Conservation (phyloP, 2,113 vertebrate species). For the Numenius arquata region DNA sequence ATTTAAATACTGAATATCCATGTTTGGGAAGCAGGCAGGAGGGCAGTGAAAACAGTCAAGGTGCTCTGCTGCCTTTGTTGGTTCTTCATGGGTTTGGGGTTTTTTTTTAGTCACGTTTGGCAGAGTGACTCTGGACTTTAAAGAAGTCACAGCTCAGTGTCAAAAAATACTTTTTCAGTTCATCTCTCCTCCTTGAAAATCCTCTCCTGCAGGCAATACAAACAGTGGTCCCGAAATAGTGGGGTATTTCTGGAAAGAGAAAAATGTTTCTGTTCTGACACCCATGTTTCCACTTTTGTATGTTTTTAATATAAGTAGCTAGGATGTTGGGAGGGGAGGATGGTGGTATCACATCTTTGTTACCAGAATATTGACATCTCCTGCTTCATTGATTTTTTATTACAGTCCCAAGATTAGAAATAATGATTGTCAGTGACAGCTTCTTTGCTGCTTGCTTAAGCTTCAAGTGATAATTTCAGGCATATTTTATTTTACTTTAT, state of each 20-base stretch:
- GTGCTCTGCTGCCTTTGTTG: not conserved
- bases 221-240: not conserved
- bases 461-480: conserved; percentile 72
- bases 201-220: not conserved
- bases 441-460: conserved; percentile 74
- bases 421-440: conserved; percentile 74
- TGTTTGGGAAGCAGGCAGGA: not conserved
- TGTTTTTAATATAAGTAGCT: not conserved
- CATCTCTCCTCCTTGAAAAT: not conserved
- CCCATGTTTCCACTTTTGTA: not conserved
- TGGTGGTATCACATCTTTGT: conserved; percentile 67
- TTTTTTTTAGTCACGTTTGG: not conserved
- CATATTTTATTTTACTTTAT: conserved; percentile 69
- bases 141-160: not conserved
- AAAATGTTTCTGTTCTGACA: not conserved
- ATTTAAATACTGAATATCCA: not conserved
- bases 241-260: not conserved
- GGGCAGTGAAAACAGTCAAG: not conserved
- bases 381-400: conserved; percentile 92
- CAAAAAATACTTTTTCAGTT: not conserved
- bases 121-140: not conserved
- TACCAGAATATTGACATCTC: conserved; percentile 81
- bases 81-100: not conserved
- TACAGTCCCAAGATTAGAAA: conserved; percentile 80
- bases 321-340: not conserved